These are phyloP conservation scores for Drosophila ananassae DNA, from an alignment of 1,140 invertebrate species.

Conservation along the genomic window DNA sequence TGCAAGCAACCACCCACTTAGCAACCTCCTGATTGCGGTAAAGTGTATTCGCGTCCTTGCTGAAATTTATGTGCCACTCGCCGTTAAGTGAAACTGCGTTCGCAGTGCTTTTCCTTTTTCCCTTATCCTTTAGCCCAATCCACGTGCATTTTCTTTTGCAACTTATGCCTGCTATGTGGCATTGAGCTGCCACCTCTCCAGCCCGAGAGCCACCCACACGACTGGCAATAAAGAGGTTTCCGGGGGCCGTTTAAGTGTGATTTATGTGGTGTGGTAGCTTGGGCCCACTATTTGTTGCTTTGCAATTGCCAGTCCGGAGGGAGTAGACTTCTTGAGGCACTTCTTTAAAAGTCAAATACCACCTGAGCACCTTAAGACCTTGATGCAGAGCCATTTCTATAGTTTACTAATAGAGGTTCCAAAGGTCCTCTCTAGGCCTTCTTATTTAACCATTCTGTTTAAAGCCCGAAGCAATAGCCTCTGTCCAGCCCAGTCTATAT, in stretches of 20 bases:
- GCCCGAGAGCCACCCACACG: slow-evolving; percentile 13
- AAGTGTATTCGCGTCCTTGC: slow-evolving; percentile 62
- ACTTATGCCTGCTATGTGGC: slow-evolving; percentile 35
- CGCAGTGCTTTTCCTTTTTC: slow-evolving; percentile 22
- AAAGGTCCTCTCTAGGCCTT: background rate
- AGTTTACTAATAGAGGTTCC: no score
- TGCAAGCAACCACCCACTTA: background rate
- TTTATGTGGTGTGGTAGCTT: slow-evolving; percentile 54
- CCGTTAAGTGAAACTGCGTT: slow-evolving; percentile 73
- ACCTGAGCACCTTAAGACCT: slow-evolving; percentile 6
- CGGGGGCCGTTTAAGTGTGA: slow-evolving; percentile 61
- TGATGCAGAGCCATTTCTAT: background rate
- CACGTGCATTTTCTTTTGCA: slow-evolving; percentile 40
- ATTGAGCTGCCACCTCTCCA: slow-evolving; percentile 28
- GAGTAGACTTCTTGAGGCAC: slow-evolving; percentile 5
- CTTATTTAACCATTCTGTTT: no score
- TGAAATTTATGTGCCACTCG: slow-evolving; percentile 78
- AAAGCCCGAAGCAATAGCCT: background rate
- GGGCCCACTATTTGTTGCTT: slow-evolving; percentile 30
- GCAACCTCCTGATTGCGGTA: background rate
- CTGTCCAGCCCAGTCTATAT: background rate
- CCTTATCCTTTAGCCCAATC: slow-evolving; percentile 7
- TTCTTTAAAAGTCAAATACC: slow-evolving; percentile 10
- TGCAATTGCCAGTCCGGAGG: slow-evolving; percentile 30
- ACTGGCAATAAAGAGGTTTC: slow-evolving; percentile 38